phyloP scores from a whole-genome alignment of 1,140 invertebrate species.

The Catajapyx aquilonaris region DNA sequence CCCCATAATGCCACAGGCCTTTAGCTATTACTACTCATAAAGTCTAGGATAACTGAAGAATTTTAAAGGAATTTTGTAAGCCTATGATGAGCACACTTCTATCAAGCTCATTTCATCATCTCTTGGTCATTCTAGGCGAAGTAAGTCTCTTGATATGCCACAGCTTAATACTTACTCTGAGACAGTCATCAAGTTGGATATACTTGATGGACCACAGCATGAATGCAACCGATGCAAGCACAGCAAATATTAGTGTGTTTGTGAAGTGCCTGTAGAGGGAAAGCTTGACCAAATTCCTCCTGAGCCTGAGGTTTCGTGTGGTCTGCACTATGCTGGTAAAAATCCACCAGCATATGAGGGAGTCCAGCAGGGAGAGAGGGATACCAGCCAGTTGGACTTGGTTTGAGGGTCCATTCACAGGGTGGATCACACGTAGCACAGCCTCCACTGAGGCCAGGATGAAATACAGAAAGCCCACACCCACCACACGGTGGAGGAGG shows the following conservation, averaged over 20 bases:
- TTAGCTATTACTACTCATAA: too few species aligned
- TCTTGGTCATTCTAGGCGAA: too few species aligned
- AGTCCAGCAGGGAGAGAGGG: slow-evolving; percentile 45
- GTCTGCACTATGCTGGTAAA: slow-evolving; percentile 75
- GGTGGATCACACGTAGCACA: slow-evolving; percentile 46
- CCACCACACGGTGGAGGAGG: slow-evolving; percentile 64
- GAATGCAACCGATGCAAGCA: slow-evolving; percentile 68
- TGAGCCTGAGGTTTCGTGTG: slow-evolving; percentile 59
- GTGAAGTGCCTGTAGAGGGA: slow-evolving; percentile 79
- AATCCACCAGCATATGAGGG: slow-evolving; percentile 60
- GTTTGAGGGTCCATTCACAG: slow-evolving; percentile 37
- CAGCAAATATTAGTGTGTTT: slow-evolving; percentile 74
- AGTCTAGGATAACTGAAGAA: too few species aligned
- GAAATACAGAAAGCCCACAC: slow-evolving; percentile 61
- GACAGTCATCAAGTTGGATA: slow-evolving; percentile 42
- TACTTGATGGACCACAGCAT: slow-evolving; percentile 79
- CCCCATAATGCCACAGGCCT: too few species aligned
- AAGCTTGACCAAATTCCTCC: slow-evolving; percentile 73
- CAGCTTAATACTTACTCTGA: slow-evolving; percentile 36
- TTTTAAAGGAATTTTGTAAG: too few species aligned
- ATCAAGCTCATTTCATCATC: too few species aligned
- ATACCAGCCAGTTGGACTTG: slow-evolving; percentile 48
- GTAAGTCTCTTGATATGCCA: neutral
- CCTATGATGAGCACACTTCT: too few species aligned
- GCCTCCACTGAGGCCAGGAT: slow-evolving; percentile 59